Evolutionary conservation across 2,113 vertebrate species (phyloP).

Genomic region (Psittacula cyanocephala): DNA sequence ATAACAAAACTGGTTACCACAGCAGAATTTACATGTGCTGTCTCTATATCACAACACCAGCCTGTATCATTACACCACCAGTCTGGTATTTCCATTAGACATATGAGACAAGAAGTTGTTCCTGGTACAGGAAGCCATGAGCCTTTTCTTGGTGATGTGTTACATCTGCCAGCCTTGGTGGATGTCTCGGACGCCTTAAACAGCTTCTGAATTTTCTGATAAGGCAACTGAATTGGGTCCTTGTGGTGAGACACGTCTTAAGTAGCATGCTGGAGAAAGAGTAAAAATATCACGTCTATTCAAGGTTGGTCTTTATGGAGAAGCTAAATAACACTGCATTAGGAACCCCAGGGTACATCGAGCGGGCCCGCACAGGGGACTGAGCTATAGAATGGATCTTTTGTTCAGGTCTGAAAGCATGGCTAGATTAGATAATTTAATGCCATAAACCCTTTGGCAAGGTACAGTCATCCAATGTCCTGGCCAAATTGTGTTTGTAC

Average conservation of each 20-base stretch:
- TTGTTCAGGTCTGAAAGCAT: constrained; percentile 21
- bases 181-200: not conserved
- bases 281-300: not conserved
- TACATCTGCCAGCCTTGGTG: not conserved
- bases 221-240: not conserved
- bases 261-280: not conserved
- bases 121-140: not conserved
- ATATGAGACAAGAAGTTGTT: not conserved
- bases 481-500: not conserved
- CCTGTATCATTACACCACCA: not conserved
- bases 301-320: not conserved
- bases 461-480: not conserved
- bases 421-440: constrained; percentile 36
- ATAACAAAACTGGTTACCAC: not conserved
- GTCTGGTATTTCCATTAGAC: not conserved
- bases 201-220: not conserved
- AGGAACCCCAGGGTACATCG: not conserved
- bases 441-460: constrained; percentile 41
- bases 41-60: not conserved
- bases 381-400: not conserved
- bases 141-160: not conserved
- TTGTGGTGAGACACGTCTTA: not conserved
- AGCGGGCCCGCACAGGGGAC: not conserved
- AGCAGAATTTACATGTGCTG: not conserved
- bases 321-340: not conserved